phyloP scores from a whole-genome alignment of 1,140 invertebrate genomes.

The Drosophila willistoni region DNA sequence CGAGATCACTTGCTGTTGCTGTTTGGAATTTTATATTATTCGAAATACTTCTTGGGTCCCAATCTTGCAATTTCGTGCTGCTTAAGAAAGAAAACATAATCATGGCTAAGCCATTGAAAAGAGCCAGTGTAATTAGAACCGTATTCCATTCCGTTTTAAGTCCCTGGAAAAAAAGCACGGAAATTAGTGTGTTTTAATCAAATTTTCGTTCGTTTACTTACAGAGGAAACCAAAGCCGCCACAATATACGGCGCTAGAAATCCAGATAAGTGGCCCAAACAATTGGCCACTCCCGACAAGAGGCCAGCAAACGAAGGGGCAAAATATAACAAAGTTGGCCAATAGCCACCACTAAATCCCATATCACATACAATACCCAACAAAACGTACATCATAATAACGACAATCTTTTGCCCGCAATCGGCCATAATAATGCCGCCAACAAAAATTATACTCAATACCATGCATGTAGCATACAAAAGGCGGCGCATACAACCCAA shows the following conservation, averaged over 20 bases:
- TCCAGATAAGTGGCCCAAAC: constrained; percentile 61
- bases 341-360: constrained; percentile 68
- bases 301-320: constrained; percentile 74
- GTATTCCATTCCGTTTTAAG: constrained; percentile 69
- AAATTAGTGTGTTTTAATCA: neutral
- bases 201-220: constrained; percentile 27
- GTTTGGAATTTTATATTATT: neutral
- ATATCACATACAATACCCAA: constrained; percentile 62
- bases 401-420: constrained; percentile 44
- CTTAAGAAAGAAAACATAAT: constrained; percentile 62
- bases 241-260: constrained; percentile 64
- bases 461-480: constrained; percentile 59
- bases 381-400: constrained; percentile 55
- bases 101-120: constrained; percentile 48
- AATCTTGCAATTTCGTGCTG: constrained; percentile 56
- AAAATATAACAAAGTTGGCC: constrained; percentile 71
- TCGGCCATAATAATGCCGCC: constrained; percentile 45
- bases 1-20: neutral
- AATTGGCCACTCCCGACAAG: constrained; percentile 67
- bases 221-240: constrained; percentile 52
- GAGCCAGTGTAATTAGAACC: constrained; percentile 51
- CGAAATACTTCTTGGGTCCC: constrained; percentile 54
- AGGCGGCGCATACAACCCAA: constrained; percentile 53
- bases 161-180: constrained; percentile 40
- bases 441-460: constrained; percentile 40